Conservation (phyloP, 2,113 vertebrate species). For the Forbesichthys agassizii region DNA sequence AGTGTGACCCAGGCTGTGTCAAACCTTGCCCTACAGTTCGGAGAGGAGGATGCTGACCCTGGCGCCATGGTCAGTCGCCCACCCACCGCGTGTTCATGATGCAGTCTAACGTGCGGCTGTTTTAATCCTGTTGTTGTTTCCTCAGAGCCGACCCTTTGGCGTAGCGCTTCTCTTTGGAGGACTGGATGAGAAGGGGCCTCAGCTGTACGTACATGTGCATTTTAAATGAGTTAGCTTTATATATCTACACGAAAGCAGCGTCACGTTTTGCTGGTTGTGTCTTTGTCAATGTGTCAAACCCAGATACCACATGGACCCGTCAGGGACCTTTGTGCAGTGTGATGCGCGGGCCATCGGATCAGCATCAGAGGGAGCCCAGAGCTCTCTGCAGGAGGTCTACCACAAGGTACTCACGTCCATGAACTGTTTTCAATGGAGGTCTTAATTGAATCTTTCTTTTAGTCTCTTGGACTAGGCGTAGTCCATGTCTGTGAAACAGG, state of each 20-base stretch:
- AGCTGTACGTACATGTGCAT: constrained; percentile 83
- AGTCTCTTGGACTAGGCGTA: too few relatives aligned
- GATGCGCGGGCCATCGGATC: constrained; percentile 96
- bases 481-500: too few relatives aligned
- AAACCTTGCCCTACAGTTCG: constrained; percentile 96
- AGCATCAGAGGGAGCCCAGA: constrained; percentile 97
- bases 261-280: not conserved
- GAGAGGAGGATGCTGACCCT: constrained; percentile 96
- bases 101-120: not conserved
- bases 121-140: constrained; percentile 9
- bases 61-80: constrained; percentile 88
- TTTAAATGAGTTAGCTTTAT: not conserved
- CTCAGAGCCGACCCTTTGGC: constrained; percentile 93
- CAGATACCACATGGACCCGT: constrained; percentile 99
- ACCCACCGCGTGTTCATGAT: not conserved
- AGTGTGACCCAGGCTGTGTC: constrained; percentile 98
- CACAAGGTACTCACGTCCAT: constrained; percentile 84
- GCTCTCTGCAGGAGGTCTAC: constrained; percentile 97
- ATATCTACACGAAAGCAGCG: not conserved
- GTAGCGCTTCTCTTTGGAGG: constrained; percentile 96
- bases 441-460: too few relatives aligned
- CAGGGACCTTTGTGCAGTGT: constrained; percentile 98
- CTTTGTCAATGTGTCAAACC: not conserved
- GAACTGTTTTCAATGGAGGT: too few relatives aligned
- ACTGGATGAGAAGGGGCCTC: constrained; percentile 97